Evolutionary conservation across 2,113 vertebrate species (phyloP).

Genomic region (Pyrgilauda ruficollis): DNA sequence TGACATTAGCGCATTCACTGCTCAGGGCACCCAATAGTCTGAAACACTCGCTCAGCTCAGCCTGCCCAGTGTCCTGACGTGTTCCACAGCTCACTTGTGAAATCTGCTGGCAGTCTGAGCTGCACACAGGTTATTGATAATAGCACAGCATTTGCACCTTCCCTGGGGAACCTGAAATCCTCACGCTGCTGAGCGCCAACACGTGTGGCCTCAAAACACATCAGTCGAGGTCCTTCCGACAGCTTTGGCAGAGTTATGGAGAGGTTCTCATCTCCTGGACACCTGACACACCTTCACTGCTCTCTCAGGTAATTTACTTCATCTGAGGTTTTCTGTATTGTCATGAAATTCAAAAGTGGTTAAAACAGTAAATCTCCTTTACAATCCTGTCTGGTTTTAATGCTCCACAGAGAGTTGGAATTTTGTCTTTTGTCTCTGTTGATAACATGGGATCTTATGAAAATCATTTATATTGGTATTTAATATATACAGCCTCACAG

Average conservation of each 20-base stretch:
- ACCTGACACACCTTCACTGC: neutral
- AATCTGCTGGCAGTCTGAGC: neutral
- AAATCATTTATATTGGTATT: neutral
- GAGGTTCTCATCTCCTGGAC: neutral
- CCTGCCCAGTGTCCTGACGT: rapidly evolving
- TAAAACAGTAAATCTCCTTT: neutral
- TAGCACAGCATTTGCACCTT: neutral
- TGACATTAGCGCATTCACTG: neutral
- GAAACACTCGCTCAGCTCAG: neutral
- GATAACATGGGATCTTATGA: neutral
- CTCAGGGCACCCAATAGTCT: neutral
- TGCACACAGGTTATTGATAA: neutral
- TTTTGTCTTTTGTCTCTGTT: neutral
- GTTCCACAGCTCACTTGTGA: neutral
- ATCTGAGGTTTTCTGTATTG: neutral
- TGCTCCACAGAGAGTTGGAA: neutral
- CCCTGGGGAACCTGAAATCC: neutral
- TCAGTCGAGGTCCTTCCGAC: neutral
- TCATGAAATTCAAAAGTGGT: neutral
- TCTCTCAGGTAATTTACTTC: neutral
- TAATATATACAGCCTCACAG: neutral
- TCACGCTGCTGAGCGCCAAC: neutral
- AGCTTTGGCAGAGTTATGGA: neutral
- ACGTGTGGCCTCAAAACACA: neutral
- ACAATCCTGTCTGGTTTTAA: neutral